These are phyloP conservation scores for Pagrus major DNA, from an alignment of 2,113 vertebrate genomes.

Conservation along the genomic window DNA sequence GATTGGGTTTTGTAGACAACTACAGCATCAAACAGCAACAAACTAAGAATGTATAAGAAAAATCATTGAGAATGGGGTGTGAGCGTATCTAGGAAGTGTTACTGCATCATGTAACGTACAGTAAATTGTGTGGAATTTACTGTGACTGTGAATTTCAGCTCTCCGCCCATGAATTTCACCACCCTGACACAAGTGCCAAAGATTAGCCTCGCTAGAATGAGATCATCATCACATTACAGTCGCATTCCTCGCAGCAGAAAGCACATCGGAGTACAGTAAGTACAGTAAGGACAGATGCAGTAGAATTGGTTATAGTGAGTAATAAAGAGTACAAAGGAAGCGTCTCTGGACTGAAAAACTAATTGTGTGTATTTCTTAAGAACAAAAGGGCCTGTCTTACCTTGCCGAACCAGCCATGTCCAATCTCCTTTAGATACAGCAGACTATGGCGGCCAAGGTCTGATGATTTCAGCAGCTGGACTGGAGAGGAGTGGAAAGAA, in stretches of 20 bases:
- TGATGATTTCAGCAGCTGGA: slow-evolving; percentile 92
- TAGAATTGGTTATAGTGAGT: not conserved
- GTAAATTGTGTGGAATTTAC: slow-evolving; percentile 47
- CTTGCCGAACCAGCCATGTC: slow-evolving; percentile 97
- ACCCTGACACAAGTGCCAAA: slow-evolving; percentile 45
- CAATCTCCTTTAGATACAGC: slow-evolving; percentile 96
- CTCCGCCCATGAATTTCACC: slow-evolving; percentile 24
- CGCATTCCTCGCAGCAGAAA: slow-evolving; percentile 47
- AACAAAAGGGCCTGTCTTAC: slow-evolving; percentile 74
- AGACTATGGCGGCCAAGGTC: slow-evolving; percentile 94
- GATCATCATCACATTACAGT: slow-evolving; percentile 56
- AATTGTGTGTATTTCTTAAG: not conserved
- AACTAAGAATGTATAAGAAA: not conserved
- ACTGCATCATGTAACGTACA: slow-evolving; percentile 1
- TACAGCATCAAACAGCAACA: not conserved
- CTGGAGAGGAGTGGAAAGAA: slow-evolving; percentile 78
- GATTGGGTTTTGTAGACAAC: too few relatives aligned
- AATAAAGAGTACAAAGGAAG: not conserved
- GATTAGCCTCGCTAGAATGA: slow-evolving; percentile 55
- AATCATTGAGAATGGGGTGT: not conserved
- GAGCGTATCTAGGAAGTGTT: slow-evolving; percentile 1
- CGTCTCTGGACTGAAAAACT: not conserved
- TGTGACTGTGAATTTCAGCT: slow-evolving; percentile 42
- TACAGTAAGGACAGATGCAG: slow-evolving; percentile 5
- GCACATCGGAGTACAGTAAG: slow-evolving; percentile 4